These are phyloP conservation scores for Pollenia angustigena DNA, from an alignment of 2,888 invertebrate genomes.

Conservation along the genomic window DNA sequence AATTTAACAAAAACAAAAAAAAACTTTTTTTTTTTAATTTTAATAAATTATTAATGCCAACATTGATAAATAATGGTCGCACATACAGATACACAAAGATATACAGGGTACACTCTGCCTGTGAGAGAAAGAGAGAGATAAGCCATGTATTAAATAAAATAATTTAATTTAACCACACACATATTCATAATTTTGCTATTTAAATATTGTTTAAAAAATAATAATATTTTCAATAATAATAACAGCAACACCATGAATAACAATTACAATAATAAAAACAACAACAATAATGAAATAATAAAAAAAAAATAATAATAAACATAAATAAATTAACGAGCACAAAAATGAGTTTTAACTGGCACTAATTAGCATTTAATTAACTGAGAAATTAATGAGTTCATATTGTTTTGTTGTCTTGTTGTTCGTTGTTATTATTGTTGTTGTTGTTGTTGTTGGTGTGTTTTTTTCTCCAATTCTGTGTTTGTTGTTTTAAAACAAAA, in stretches of 20 bases:
- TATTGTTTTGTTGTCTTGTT: conserved; percentile 55
- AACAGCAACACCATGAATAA: conserved; percentile 20
- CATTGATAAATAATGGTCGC: conserved; percentile 38
- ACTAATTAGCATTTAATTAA: conserved; percentile 74
- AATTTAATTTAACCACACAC: conserved; percentile 27
- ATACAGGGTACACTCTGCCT: too few species aligned
- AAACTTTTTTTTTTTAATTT: background rate
- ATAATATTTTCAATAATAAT: conserved; percentile 24
- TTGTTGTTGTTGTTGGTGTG: background rate
- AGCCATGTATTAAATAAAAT: conserved; percentile 42
- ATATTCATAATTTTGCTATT: conserved; percentile 21
- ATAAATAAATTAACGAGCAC: conserved; percentile 52
- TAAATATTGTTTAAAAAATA: background rate
- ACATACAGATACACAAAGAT: conserved; percentile 1
- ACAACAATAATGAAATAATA: background rate
- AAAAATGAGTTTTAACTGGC: conserved; percentile 67
- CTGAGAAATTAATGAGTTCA: conserved; percentile 70
- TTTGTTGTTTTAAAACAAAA: conserved; percentile 20
- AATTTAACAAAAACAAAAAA: conserved; percentile 3
- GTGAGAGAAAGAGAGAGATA: conserved; percentile 1
- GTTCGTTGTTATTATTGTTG: background rate
- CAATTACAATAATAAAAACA: conserved; percentile 5
- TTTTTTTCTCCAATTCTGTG: background rate
- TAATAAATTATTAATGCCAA: conserved; percentile 48
- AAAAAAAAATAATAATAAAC: too few species aligned